Evolutionary conservation across 1,140 invertebrate genomes (phyloP), one percentile per base, ranked within the genome.

Genomic region (Drosophila nikananu): DNA sequence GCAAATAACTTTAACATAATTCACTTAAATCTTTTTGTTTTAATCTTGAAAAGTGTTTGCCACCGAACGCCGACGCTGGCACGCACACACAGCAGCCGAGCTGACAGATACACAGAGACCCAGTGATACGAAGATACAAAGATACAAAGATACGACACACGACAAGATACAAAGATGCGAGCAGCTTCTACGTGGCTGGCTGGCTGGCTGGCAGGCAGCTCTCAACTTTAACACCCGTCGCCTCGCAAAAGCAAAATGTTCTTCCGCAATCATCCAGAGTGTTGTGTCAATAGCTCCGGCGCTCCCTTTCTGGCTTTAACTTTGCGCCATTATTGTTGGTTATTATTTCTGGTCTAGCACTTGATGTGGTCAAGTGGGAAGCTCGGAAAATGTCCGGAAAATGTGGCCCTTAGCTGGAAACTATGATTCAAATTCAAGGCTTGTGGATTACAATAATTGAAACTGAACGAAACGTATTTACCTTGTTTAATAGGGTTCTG

Each of bases 11-110:
- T 89, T 81, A 84, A 79, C 86, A 89, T 89, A 89, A 89, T 89
- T 89, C 86, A 90, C 86, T 89, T 89, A 89, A 90, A 89, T 89
- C 86, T 89, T 86, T 87, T 89, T 78, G 86, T 89, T 90, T 90
- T 89, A 90, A 89, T 89, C 86, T 89, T 84, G 81, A 90, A 89
- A 84, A 89, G 84, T 84, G 86, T 87, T 86, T 83, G 44, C 64
- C 73, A 73, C 59, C 67, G 64, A 75, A 62, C 35, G 27, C 49
- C 32, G 30, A 17, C 64, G 46, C 55, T 49, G 54, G 44, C 55
- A 63, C 51, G 52, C 37, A 58, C 49, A 55, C 12, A 30, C 25
- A 27, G 0, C 7, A 52, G 62, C 23, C 6, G 51, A 39, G 35
- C 68, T 74, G 66, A 79, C 62, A 67, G 23, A 32, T 51, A 66